phyloP scores from a whole-genome alignment of 2,888 invertebrate genomes.

The Abrostola triplasia region DNA sequence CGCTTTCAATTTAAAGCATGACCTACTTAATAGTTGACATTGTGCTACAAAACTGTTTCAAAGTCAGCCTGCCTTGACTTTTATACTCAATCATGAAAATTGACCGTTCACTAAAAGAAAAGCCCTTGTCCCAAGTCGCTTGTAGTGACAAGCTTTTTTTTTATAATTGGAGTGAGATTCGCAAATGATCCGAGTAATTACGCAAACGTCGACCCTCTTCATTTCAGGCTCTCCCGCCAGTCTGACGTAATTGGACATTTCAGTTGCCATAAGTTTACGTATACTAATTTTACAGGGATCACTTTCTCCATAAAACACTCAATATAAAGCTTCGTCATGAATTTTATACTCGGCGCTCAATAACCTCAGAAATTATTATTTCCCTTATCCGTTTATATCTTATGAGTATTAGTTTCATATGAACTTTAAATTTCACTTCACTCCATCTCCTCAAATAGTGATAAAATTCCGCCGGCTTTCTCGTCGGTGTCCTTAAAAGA shows the following conservation, averaged over 20 bases:
- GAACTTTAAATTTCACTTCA: slow-evolving; percentile 18
- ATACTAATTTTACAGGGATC: slow-evolving; percentile 64
- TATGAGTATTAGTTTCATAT: slow-evolving; percentile 15
- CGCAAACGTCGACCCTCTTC: slow-evolving; percentile 87
- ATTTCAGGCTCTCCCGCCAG: slow-evolving; percentile 73
- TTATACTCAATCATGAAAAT: slow-evolving; percentile 69
- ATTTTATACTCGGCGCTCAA: slow-evolving; percentile 19
- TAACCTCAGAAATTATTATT: slow-evolving; percentile 16
- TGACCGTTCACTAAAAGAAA: slow-evolving; percentile 65
- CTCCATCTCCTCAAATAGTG: slow-evolving; percentile 60
- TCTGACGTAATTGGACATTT: slow-evolving; percentile 77
- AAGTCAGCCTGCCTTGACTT: slow-evolving; percentile 59
- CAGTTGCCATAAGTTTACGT: slow-evolving; percentile 64
- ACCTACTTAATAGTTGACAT: slow-evolving; percentile 8
- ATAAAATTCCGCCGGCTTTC: slow-evolving; percentile 66
- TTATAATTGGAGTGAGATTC: slow-evolving; percentile 84
- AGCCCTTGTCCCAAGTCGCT: slow-evolving; percentile 70
- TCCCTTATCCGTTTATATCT: slow-evolving; percentile 11
- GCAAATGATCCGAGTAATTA: slow-evolving; percentile 87
- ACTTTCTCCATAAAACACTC: slow-evolving; percentile 53
- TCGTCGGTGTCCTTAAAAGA: slow-evolving; percentile 67
- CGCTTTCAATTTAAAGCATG: slow-evolving; percentile 6
- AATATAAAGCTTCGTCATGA: slow-evolving; percentile 36
- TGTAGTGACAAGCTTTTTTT: slow-evolving; percentile 81
- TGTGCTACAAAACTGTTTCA: slow-evolving; percentile 28